phyloP scores from a whole-genome alignment of 2,888 invertebrate species.

The Diachrysia chrysitis region DNA sequence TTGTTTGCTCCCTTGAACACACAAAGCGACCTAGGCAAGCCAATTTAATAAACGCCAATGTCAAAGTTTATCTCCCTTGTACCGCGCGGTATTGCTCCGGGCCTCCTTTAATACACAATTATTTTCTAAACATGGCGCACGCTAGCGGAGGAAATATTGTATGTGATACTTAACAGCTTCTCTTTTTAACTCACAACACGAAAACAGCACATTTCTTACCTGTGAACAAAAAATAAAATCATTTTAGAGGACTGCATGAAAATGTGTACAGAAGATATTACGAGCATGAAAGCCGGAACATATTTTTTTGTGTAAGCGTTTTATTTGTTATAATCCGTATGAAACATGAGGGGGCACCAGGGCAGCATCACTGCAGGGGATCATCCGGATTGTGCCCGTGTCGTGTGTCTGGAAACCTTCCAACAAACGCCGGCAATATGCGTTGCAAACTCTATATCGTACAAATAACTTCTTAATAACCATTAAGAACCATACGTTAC shows the following conservation, averaged over 20 bases:
- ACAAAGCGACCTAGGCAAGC: constrained; percentile 7
- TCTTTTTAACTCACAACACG: constrained; percentile 16
- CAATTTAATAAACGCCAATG: constrained; percentile 16
- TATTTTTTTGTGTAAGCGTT: constrained; percentile 7
- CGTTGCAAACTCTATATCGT: constrained; percentile 27
- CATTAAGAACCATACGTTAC: too few relatives aligned
- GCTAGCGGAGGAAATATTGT: not conserved
- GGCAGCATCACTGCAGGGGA: constrained; percentile 59
- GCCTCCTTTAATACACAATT: constrained; percentile 9
- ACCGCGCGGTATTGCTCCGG: not conserved
- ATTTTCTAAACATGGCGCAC: not conserved
- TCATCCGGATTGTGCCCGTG: constrained; percentile 49
- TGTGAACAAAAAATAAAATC: constrained; percentile 37
- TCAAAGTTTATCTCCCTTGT: constrained; percentile 10
- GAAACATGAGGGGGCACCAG: constrained; percentile 52
- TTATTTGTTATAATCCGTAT: constrained; percentile 34
- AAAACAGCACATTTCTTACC: constrained; percentile 36
- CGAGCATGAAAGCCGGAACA: constrained; percentile 6
- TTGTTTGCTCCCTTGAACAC: constrained; percentile 10
- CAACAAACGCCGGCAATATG: constrained; percentile 46
- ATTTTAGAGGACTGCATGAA: constrained; percentile 4
- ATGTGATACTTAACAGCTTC: not conserved
- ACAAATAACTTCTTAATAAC: constrained; percentile 21
- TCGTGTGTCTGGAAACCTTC: constrained; percentile 61
- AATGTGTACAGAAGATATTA: not conserved